Base-by-base conservation (phyloP, 2,888 invertebrate genomes). In the Peribatodes rhomboidaria region DNA sequence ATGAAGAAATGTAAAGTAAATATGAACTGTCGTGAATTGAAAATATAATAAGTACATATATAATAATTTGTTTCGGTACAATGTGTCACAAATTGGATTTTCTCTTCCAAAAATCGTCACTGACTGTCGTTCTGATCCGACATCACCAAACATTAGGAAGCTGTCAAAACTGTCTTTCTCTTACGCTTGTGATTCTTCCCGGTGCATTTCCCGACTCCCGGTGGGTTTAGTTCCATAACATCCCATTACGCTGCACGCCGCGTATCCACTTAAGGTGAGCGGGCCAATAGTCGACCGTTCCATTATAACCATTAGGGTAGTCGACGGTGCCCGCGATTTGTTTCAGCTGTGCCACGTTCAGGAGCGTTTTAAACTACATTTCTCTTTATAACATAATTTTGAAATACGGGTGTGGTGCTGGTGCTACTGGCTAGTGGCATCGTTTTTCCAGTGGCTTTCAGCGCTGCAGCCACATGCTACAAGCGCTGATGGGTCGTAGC, bases 321-420 rank as follows among this genome's bases (percentile, higher is more conserved):
- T 75, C 74, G 77, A 75, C 77, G 70, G 68, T 72, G 75, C 70
- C 73, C 71, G 75, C 87, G 84, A 88, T 89, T 88, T 88, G 86
- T 87, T 86, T 85, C 87, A 85, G 86, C 84, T 85, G 84, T 79
- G 83, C 81, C 83, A 74, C 74, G 75, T 78, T 80, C 76, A 75
- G 72, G 73, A 76, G 83, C 81, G 79, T 80, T 87, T 84, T 83
- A 83, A 79, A 86, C 80, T 80, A 79, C 81, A 83, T 83, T 87
- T 81, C 77, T 83, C 85, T 85, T 82, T 83, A 86, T 86, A 84
- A 82, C 79, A 85, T 84, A 85, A 83, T 83, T 84, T 81, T 83
- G 79, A 84, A 79, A 82, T 81, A 84, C 80, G 70, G 75, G 71
- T 69, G 67, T 72, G 67, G 73, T 75, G 77, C 75, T 75, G 53